These are phyloP conservation scores for Caenorhabditis becei DNA, from an alignment of 2,888 invertebrate species.

Conservation along the genomic window DNA sequence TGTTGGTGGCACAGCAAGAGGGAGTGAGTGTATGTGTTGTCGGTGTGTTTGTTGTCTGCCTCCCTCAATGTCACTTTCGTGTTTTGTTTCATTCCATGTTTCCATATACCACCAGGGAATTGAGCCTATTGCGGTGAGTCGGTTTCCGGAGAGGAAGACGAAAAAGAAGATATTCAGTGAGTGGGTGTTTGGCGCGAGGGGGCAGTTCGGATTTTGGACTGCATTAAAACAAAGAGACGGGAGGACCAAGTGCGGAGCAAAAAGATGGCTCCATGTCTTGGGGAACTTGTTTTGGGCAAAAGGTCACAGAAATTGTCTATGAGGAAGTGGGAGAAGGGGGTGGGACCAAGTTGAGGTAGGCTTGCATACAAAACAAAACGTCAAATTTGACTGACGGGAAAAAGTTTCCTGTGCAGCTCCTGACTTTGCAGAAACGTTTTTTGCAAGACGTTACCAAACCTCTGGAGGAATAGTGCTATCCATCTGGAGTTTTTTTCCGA, in stretches of 20 bases:
- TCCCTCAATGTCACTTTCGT: constrained; percentile 48
- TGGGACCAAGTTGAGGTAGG: not conserved
- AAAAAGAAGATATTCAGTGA: constrained; percentile 45
- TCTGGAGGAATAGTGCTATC: not conserved
- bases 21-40: constrained; percentile 50
- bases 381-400: not conserved
- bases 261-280: not conserved
- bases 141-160: constrained; percentile 8
- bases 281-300: constrained; percentile 16
- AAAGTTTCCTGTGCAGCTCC: not conserved
- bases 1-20: constrained; percentile 9
- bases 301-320: constrained; percentile 30
- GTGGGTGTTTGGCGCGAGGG: constrained; percentile 29
- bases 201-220: constrained; percentile 37
- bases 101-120: constrained; percentile 57
- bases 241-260: not conserved
- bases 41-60: constrained; percentile 59
- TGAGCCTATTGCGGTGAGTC: constrained; percentile 37
- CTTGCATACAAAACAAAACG: constrained; percentile 10
- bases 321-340: constrained; percentile 21
- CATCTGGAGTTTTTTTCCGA: not conserved
- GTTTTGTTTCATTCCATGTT: constrained; percentile 53
- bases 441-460: not conserved
- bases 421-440: constrained; percentile 8
- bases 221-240: constrained; percentile 42